Conservation (phyloP, 2,888 invertebrate species). For the Macrophya alboannulata region DNA sequence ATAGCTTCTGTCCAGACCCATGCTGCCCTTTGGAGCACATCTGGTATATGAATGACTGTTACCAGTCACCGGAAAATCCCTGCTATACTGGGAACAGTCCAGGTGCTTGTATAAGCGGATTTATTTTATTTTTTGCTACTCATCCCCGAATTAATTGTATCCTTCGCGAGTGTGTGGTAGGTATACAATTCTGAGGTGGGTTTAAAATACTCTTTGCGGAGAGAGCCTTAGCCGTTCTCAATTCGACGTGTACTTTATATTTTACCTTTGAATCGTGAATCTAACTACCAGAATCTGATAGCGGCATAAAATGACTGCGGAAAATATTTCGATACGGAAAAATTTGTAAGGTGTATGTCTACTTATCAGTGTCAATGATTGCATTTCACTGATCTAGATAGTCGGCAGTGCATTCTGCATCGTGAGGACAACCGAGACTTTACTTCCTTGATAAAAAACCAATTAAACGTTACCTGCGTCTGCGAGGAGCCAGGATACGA, state of each 20-base stretch:
- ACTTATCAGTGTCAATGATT: not conserved
- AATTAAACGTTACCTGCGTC: conserved; percentile 84
- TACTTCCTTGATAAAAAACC: conserved; percentile 81
- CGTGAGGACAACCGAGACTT: conserved; percentile 80
- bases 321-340: not conserved
- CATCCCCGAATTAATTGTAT: not conserved
- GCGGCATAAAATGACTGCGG: not conserved
- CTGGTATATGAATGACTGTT: conserved; percentile 78
- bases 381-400: conserved; percentile 55
- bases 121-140: not conserved
- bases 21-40: conserved; percentile 83
- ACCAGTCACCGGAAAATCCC: conserved; percentile 80
- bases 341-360: not conserved
- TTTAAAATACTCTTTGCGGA: not conserved
- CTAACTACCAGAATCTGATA: not conserved
- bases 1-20: conserved; percentile 87
- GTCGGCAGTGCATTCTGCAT: conserved; percentile 77
- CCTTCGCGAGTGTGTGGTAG: not conserved
- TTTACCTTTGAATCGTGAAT: not conserved
- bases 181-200: not conserved
- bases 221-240: not conserved
- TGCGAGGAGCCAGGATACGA: conserved; percentile 81
- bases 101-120: conserved; percentile 67
- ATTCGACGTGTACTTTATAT: not conserved
- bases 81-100: conserved; percentile 80